These are phyloP conservation scores for Melipona beecheii DNA, from an alignment of 2,888 invertebrate species.

Conservation along the genomic window DNA sequence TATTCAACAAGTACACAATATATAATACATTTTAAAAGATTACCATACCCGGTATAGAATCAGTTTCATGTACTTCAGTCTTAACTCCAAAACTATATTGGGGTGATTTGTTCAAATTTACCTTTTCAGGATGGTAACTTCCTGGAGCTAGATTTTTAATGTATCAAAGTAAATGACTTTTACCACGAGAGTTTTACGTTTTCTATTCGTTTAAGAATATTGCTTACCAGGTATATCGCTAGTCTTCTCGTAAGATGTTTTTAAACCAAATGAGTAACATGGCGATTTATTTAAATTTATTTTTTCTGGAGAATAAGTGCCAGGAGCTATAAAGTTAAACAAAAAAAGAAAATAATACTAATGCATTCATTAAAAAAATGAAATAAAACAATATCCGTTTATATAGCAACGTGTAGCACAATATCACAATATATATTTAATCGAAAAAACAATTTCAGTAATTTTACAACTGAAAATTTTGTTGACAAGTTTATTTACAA, in stretches of 20 bases:
- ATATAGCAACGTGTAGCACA: not conserved
- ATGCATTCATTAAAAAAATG: not conserved
- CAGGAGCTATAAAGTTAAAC: conserved; percentile 69
- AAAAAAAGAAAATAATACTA: not conserved
- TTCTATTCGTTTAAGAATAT: not conserved
- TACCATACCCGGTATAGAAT: conserved; percentile 79
- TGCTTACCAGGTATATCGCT: conserved; percentile 87
- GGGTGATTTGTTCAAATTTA: conserved; percentile 73
- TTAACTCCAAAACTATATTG: conserved; percentile 76
- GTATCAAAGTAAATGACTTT: conserved; percentile 17
- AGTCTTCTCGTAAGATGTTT: conserved; percentile 86
- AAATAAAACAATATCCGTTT: not conserved
- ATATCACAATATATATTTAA: not conserved
- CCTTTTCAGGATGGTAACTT: conserved; percentile 78
- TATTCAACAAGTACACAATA: conserved; percentile 22
- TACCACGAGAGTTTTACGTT: not conserved
- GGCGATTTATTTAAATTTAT: conserved; percentile 87
- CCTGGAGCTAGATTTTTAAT: conserved; percentile 72
- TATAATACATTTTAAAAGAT: not conserved
- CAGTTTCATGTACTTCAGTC: conserved; percentile 62
- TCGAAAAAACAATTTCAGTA: not conserved
- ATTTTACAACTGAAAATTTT: not conserved
- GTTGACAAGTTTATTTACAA: not conserved
- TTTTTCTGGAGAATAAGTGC: conserved; percentile 84
- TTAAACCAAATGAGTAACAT: conserved; percentile 89